phyloP scores from a whole-genome alignment of 2,113 vertebrate genomes.

The Sphaerodactylus townsendi region DNA sequence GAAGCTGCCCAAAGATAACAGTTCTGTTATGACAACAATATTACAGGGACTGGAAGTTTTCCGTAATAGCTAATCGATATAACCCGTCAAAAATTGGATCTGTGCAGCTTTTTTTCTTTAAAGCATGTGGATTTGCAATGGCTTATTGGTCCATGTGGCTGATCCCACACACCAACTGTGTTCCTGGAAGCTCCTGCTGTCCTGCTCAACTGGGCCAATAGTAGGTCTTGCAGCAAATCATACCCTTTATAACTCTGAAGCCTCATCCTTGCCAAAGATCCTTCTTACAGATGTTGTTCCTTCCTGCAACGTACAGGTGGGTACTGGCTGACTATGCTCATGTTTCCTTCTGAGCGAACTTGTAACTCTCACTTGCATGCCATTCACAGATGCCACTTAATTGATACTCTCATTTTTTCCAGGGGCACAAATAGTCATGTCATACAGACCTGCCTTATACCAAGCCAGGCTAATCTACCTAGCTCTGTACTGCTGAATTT shows the following conservation, averaged over 20 bases:
- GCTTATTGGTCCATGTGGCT: not conserved
- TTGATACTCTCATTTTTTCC: not conserved
- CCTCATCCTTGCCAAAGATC: not conserved
- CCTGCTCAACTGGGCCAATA: not conserved
- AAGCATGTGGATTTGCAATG: not conserved
- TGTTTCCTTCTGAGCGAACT: not conserved
- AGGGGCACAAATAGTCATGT: not conserved
- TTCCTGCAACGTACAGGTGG: not conserved
- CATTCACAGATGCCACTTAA: not conserved
- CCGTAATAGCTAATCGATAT: not conserved
- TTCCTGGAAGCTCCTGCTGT: conserved; percentile 4
- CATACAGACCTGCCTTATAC: not conserved
- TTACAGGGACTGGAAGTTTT: conserved; percentile 4
- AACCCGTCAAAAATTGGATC: not conserved
- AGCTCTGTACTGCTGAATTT: too few species aligned
- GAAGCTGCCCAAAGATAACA: not conserved
- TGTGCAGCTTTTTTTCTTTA: conserved; percentile 9
- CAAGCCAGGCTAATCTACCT: too few species aligned
- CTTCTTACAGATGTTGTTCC: not conserved
- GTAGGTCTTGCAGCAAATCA: not conserved
- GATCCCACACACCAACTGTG: conserved; percentile 14
- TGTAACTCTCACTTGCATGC: not conserved
- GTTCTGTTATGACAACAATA: not conserved
- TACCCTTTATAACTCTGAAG: not conserved
- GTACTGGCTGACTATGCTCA: not conserved